Base-by-base conservation (phyloP, 2,797 vertebrate species). In the Ambastaia sidthimunki region DNA sequence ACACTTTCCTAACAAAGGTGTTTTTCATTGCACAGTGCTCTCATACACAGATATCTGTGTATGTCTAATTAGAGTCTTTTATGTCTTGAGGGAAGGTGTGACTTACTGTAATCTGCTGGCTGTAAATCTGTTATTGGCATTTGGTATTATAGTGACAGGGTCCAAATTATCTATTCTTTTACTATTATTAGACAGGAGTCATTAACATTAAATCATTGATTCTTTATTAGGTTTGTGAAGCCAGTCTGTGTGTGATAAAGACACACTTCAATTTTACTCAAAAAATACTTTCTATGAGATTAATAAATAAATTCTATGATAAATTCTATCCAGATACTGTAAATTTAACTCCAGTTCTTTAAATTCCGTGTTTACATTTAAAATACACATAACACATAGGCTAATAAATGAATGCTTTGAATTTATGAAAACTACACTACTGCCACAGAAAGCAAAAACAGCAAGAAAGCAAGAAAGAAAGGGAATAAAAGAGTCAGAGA, bases 11-110 rank as follows among this genome's bases (percentile, higher is more conserved):
- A 34, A 47, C 60, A 48, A 57, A 80, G 18, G 18, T 72, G 47
- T 55, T 65, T 70, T 71, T 65, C 28, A 41, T 65, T 44, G 44
- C 15, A 15, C 77, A 79, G 16, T 79, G 55, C 59, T 79, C 57
- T 54, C 76, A 59, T 19, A 65, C 34, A 44, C 37, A 34, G 19
- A 47, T 71, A 15, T 71, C 3, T 41, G 3, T n/a, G 13, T 21
- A 44, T 21, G 7, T 23, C 66, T 50, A 70, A 78, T 78, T 78
- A 52, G 47, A 63, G 28, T 16, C 5, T 60, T 23, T 62, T 25
- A 54, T 63, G 47, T 63, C 44, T 54, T 60, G 15, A 71, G 68
- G 15, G 34, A 78, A 41, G 44, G 67, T 25, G 44, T 10, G 11
- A 63, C 57, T 37, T 25, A 21, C 41, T 34, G 76, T 28, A 28